Conservation (phyloP, 2,888 invertebrate species). For the Dione juno region DNA sequence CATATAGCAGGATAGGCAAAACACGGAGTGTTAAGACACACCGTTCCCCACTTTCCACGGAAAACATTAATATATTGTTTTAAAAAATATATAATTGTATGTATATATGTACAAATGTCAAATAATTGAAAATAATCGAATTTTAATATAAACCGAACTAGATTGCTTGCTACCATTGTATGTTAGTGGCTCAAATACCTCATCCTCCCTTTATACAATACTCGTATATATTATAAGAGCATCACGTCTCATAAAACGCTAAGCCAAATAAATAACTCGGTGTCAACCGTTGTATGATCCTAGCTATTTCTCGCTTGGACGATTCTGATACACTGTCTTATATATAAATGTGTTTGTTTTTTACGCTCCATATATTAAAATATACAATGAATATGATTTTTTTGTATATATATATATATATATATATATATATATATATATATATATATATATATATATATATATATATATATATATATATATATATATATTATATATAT, state of each 20-base stretch:
- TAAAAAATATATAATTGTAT: too few species aligned
- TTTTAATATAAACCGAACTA: too few species aligned
- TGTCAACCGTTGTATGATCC: slow-evolving; percentile 36
- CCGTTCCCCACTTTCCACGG: background rate
- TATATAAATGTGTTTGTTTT: slow-evolving; percentile 7
- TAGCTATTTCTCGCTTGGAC: slow-evolving; percentile 34
- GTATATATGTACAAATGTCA: background rate
- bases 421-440: too few species aligned
- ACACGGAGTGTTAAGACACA: background rate
- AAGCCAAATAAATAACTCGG: slow-evolving; percentile 31
- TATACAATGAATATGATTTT: too few species aligned
- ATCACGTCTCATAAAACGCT: slow-evolving; percentile 26
- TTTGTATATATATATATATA: too few species aligned
- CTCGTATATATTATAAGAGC: slow-evolving; percentile 18
- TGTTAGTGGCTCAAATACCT: too few species aligned
- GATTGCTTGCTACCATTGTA: too few species aligned
- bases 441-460: too few species aligned
- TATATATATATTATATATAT: too few species aligned
- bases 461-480: too few species aligned
- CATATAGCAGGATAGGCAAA: too few species aligned
- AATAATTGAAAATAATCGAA: background rate
- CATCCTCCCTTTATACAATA: background rate
- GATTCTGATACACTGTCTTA: slow-evolving; percentile 17
- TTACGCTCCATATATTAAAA: background rate
- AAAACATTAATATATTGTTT: too few species aligned